Evolutionary conservation across 2,113 vertebrate genomes (phyloP).

Genomic region (Cyprinodon tularosa): DNA sequence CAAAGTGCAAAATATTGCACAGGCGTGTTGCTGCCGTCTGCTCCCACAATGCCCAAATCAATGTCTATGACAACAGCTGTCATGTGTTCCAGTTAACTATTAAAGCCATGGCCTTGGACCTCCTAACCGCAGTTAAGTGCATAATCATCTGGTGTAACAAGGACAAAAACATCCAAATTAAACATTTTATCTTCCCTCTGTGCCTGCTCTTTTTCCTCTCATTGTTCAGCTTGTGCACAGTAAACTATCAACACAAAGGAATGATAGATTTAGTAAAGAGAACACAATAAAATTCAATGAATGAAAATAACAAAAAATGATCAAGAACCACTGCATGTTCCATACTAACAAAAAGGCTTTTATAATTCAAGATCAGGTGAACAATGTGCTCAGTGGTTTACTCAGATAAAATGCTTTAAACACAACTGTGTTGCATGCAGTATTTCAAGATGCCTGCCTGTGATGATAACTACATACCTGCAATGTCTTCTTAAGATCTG

Average conservation of each 20-base stretch:
- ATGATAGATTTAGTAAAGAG: slow-evolving; percentile 24
- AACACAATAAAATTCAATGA: slow-evolving; percentile 29
- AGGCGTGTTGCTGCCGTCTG: slow-evolving; percentile 26
- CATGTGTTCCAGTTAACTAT: slow-evolving; percentile 50
- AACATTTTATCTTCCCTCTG: slow-evolving; percentile 38
- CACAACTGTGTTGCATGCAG: neutral
- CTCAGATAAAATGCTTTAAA: slow-evolving; percentile 9
- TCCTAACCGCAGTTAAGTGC: slow-evolving; percentile 50
- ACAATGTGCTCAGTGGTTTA: slow-evolving; percentile 21
- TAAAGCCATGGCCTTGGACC: slow-evolving; percentile 39
- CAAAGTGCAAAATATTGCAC: slow-evolving; percentile 32
- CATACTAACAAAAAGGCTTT: slow-evolving; percentile 35
- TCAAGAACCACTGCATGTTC: slow-evolving; percentile 1
- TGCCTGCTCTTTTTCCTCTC: slow-evolving; percentile 37
- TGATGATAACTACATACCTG: neutral
- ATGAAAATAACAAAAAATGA: slow-evolving; percentile 32
- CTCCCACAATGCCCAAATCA: slow-evolving; percentile 42
- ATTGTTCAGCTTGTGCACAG: slow-evolving; percentile 41
- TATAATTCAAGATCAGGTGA: slow-evolving; percentile 15
- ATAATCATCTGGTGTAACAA: slow-evolving; percentile 52
- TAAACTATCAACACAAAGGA: slow-evolving; percentile 34
- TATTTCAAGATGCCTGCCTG: neutral
- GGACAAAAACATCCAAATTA: slow-evolving; percentile 53
- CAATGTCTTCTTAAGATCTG: neutral
- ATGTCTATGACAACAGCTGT: slow-evolving; percentile 36